Evolutionary conservation across 2,113 vertebrate genomes (phyloP), one percentile per base, ranked within the genome.

Genomic region (Vidua chalybeata): DNA sequence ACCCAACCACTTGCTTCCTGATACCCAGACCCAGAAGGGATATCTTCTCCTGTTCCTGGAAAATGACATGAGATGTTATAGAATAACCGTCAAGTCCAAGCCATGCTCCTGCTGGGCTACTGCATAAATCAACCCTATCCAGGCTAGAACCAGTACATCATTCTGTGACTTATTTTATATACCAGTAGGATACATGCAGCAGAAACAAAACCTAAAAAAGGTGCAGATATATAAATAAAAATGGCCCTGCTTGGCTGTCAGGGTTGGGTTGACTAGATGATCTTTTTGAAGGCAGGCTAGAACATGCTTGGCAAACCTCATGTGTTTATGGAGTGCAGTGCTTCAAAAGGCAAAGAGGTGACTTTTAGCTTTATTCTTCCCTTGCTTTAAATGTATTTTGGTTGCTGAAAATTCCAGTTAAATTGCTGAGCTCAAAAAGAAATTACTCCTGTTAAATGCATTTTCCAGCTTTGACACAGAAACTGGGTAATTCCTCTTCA

Each of bases 401-500:
- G 49, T 86, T 94, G 51, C 64, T 78, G 28, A 71, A 85, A 84
- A 90, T 61, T 92, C 66, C 66, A 66, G 83, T 84, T 86, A 71
- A 91, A 62, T 76, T 63, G 58, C 75, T 58, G 66, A 93, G 31
- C 89, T 88, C 63, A 71, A 72, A 90, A 80, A 91, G 37, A 81
- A 91, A 59, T 66, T 35, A 46, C 31, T 88, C 37, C 35, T 72
- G 9, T 73, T 91, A 85, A 74, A 82, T 59, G 56, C 3, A 1
- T 78, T 93, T 94, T 54, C 37, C 46, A 69, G 33, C 59, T 86
- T 87, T 63, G 45, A 80, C 72, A 86, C 9, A 56, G 56, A 89
- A 94, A 61, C 73, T 84, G 49, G 39, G 18, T 94, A 83, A 78
- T 89, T 95, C 71, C 37, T 95, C 66, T 79, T 94, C 73, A 87